Evolutionary conservation across 1,140 invertebrate species (phyloP).

Genomic region (Drosophila kepulauana): DNA sequence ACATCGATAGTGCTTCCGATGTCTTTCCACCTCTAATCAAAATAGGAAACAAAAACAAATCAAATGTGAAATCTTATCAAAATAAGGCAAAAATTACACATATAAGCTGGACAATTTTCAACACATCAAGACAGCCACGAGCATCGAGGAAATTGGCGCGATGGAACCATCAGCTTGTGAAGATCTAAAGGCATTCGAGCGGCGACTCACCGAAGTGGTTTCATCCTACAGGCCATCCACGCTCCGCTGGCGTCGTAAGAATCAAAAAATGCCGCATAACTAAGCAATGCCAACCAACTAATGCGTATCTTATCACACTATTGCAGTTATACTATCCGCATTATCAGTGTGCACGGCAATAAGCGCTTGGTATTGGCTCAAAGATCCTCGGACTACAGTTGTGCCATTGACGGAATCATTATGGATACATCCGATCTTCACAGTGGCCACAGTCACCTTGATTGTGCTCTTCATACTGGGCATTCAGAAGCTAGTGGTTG

Average conservation of each 20-base stretch:
- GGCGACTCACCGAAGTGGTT: conserved; percentile 98
- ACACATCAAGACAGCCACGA: conserved; percentile 70
- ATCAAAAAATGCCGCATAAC: neutral
- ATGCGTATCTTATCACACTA: conserved; percentile 15
- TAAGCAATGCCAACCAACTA: no score
- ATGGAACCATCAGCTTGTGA: conserved; percentile 84
- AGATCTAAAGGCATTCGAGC: conserved; percentile 98
- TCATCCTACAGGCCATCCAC: conserved; percentile 96
- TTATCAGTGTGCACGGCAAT: conserved; percentile 95
- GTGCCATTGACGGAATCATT: conserved; percentile 96
- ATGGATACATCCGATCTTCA: conserved; percentile 98
- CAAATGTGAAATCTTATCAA: conserved; percentile 71
- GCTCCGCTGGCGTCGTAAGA: conserved; percentile 95
- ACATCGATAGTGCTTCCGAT: no score
- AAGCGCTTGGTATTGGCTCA: conserved; percentile 97
- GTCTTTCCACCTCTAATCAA: conserved; percentile 16
- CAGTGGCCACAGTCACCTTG: conserved; percentile 94
- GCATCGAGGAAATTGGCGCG: conserved; percentile 73
- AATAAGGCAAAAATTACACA: conserved; percentile 54
- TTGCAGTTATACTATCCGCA: conserved; percentile 91
- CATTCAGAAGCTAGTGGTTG: conserved; percentile 97
- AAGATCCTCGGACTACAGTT: conserved; percentile 94
- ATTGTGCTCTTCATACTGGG: conserved; percentile 95
- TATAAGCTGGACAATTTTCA: conserved; percentile 77
- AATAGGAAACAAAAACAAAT: conserved; percentile 57